Base-by-base conservation (phyloP, 2,888 invertebrate genomes). In the Endotricha flammealis region DNA sequence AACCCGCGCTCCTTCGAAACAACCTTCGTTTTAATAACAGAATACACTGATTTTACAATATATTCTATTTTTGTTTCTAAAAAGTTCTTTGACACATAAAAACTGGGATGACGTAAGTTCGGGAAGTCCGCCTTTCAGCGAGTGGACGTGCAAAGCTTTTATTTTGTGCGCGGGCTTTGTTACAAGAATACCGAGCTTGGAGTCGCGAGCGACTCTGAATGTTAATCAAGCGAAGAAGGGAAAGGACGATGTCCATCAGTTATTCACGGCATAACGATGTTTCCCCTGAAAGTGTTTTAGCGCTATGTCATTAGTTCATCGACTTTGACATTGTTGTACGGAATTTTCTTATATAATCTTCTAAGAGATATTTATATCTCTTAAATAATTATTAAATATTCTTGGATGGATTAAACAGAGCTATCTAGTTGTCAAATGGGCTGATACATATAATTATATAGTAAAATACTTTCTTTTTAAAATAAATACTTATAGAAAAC, bases 91-190 rank as follows among this genome's bases (percentile, higher is more conserved):
- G 54, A 59, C 58, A 60, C 55, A 50, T 52, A 51, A 55, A 68
- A 70, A 72, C 61, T 72, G 54, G 56, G 50, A 57, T 66, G 65
- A 66, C 60, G 64, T 64, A 68, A 69, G 71, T 72, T 67, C 61
- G 66, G 68, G 64, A 74, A 74, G 68, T 67, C 64, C 60, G 65
- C 70, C 71, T 78, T 80, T 82, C 73, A 76, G 62, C 56, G 56
- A 64, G 57, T 64, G 74, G 69, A 81, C 83, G 81, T 77, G 82
- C 71, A 64, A 67, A 68, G 80, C 73, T 83, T 83, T 83, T 81
- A 82, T 82, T 82, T 81, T 68, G 73, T 71, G 63, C 62, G 51
- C 61, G 53, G 67, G 75, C 72, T 80, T 80, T 82, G 81, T 80
- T 75, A 72, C 75, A 66, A 68, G 72, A 77, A 74, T 70, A 70